Conservation (phyloP, 2,113 vertebrate species). For the Eira barbara region DNA sequence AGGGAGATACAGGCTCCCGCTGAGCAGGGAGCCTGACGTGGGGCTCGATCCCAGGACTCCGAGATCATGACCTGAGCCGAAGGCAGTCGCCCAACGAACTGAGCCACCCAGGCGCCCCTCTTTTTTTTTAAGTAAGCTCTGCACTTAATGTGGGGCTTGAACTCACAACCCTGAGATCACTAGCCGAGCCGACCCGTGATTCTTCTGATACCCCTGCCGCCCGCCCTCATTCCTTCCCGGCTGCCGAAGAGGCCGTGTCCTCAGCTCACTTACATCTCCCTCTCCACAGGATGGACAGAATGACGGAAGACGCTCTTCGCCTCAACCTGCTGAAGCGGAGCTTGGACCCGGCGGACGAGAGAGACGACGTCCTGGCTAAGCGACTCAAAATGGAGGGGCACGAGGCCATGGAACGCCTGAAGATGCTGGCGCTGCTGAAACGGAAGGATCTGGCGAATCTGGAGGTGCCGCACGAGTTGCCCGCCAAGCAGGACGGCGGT, state of each 20-base stretch:
- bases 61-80: no score
- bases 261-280: background rate
- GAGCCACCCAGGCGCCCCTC: no score
- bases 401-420: slow-evolving; percentile 97
- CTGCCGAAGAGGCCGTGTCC: background rate
- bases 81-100: no score
- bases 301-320: slow-evolving; percentile 95
- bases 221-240: background rate
- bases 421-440: slow-evolving; percentile 97
- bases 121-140: background rate
- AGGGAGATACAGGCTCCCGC: no score
- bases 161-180: background rate
- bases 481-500: slow-evolving; percentile 81
- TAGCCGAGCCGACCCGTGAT: background rate
- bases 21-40: no score
- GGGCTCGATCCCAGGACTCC: no score
- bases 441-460: slow-evolving; percentile 95
- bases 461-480: slow-evolving; percentile 84
- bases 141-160: background rate
- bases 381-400: slow-evolving; percentile 97
- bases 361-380: slow-evolving; percentile 95
- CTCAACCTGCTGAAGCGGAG: slow-evolving; percentile 95
- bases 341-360: slow-evolving; percentile 91
- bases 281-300: slow-evolving; percentile 93
- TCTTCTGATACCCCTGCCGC: background rate